phyloP scores from a whole-genome alignment of 2,797 vertebrate genomes.

The Mormyrus hasselquistii region DNA sequence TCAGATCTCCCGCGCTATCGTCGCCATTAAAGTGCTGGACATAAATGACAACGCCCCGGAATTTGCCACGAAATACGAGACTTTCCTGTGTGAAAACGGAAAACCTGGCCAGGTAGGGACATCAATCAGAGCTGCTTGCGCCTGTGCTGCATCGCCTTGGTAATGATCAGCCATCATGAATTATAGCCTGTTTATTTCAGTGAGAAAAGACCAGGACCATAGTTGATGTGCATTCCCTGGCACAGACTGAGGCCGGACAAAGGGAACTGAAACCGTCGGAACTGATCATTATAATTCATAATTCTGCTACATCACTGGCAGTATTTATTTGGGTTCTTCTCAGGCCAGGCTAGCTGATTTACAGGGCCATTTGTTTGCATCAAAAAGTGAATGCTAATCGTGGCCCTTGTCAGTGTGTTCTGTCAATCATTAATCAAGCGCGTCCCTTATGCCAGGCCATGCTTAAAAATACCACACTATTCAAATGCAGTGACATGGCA shows the following conservation, averaged over 20 bases:
- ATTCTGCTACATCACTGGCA: constrained; percentile 49
- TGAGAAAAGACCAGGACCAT: constrained; percentile 46
- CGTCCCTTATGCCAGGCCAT: neutral
- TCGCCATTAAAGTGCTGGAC: constrained; percentile 94
- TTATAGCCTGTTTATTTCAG: constrained; percentile 62
- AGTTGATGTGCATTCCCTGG: constrained; percentile 39
- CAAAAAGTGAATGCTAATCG: neutral
- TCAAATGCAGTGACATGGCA: constrained; percentile 24
- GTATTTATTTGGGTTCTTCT: neutral
- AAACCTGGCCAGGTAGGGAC: constrained; percentile 85
- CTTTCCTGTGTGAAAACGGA: constrained; percentile 94
- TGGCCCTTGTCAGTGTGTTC: neutral
- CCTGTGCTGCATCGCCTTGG: constrained; percentile 28
- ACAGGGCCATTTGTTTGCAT: neutral
- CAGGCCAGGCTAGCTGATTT: neutral
- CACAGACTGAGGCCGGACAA: constrained; percentile 39
- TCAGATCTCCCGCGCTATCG: constrained; percentile 87
- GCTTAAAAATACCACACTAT: neutral
- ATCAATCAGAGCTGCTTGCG: constrained; percentile 1
- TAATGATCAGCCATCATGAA: constrained; percentile 57
- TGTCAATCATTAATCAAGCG: constrained; percentile 7
- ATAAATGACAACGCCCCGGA: constrained; percentile 97
- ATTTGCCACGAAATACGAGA: constrained; percentile 86
- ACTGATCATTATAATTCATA: constrained; percentile 62
- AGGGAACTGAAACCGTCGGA: constrained; percentile 54